A percentile compares a stretch with the other conserved stretches of the same genome.
phyloP scores from a whole-genome alignment of 2,888 invertebrate species.

The Sepioteuthis lessoniana region DNA sequence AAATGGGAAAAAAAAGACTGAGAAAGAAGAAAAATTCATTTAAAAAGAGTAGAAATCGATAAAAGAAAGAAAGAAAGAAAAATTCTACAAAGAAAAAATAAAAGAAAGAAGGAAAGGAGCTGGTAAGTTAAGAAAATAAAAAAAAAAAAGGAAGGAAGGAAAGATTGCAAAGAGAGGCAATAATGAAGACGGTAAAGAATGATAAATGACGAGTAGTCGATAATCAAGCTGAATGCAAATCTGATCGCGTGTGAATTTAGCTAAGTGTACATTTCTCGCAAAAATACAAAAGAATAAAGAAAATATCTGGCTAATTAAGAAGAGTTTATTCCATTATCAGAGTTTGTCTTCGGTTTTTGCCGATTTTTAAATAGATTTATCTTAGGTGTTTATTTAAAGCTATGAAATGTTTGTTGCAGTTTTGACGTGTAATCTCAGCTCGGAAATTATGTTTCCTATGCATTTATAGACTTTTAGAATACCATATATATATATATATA shows the following conservation, averaged over 20 bases:
- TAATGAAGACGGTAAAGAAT: not conserved
- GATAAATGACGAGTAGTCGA: not conserved
- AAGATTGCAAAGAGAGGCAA: not conserved
- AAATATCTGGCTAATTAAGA: not conserved
- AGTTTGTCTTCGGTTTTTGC: constrained; percentile 23
- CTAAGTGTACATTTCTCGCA: not conserved
- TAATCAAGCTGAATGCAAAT: not conserved
- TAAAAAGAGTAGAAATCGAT: not conserved
- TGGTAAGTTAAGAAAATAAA: too few species aligned
- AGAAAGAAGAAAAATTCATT: not conserved
- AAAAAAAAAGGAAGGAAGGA: too few species aligned
- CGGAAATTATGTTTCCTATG: not conserved
- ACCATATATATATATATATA: not conserved
- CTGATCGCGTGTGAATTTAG: not conserved
- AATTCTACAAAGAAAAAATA: not conserved
- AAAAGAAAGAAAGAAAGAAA: not conserved
- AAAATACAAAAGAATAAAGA: not conserved
- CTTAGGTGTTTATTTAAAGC: not conserved
- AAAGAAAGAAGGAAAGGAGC: not conserved
- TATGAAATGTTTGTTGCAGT: constrained; percentile 14
- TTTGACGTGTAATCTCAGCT: not conserved
- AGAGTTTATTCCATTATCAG: not conserved
- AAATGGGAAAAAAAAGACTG: not conserved
- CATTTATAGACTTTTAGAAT: not conserved
- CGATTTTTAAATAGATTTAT: not conserved